Percentiles rank a stretch among this genome's conserved stretches.
These are phyloP conservation scores for Percopsis transmontana DNA, from an alignment of 2,113 vertebrate species.

Conservation along the genomic window DNA sequence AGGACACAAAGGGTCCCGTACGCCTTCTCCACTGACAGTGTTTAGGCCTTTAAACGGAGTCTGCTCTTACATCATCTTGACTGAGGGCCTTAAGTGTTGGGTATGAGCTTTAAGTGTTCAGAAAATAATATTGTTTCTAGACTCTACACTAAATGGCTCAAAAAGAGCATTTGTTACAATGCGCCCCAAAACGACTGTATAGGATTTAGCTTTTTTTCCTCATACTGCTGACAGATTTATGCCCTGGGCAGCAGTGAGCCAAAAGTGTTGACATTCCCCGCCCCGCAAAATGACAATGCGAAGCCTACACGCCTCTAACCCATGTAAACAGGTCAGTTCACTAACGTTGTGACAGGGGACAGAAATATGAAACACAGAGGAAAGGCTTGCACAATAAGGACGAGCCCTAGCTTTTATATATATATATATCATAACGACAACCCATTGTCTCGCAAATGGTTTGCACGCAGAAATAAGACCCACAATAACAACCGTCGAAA, in stretches of 20 bases:
- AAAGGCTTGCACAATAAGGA: constrained; percentile 10
- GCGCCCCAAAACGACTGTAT: constrained; percentile 18
- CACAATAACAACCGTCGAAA: constrained; percentile 45
- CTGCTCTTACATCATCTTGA: too few species aligned
- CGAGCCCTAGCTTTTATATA: constrained; percentile 12
- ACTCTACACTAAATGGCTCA: too few species aligned
- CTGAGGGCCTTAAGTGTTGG: too few species aligned
- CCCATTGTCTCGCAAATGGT: constrained; percentile 45
- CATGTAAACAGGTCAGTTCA: constrained; percentile 29
- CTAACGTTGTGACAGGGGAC: constrained; percentile 4
- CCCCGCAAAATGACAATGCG: constrained; percentile 27
- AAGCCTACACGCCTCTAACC: constrained; percentile 27
- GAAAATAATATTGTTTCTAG: too few species aligned
- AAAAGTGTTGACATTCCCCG: constrained; percentile 63
- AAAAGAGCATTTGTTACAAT: too few species aligned
- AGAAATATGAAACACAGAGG: constrained; percentile 40
- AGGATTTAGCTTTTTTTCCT: constrained; percentile 33
- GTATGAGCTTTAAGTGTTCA: too few species aligned
- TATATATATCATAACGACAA: constrained; percentile 50
- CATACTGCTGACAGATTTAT: constrained; percentile 61
- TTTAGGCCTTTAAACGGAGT: too few species aligned
- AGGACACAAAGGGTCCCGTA: too few species aligned
- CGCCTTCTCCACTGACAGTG: too few species aligned
- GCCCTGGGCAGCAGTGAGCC: constrained; percentile 36
- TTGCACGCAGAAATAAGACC: constrained; percentile 41